Percentiles rank a stretch among this genome's conserved stretches.
These are phyloP conservation scores for Coenonympha glycerion DNA, from an alignment of 2,888 invertebrate species.

Conservation along the genomic window DNA sequence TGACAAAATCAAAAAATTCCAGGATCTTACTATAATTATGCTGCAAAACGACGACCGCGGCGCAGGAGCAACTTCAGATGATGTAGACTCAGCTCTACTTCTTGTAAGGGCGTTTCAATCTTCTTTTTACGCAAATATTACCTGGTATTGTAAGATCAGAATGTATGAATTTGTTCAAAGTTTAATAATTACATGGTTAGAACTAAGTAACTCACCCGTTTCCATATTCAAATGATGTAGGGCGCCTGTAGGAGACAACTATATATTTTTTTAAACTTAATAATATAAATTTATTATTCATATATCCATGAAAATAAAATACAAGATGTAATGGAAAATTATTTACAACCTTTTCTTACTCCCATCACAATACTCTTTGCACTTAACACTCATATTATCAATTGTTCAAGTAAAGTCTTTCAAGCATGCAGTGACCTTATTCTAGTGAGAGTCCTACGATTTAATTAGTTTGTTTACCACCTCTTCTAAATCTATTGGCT, in stretches of 20 bases:
- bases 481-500: conserved; percentile 59
- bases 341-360: conserved; percentile 65
- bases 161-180: conserved; percentile 34
- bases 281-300: conserved; percentile 61
- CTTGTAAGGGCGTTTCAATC: not conserved
- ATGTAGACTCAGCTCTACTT: conserved; percentile 16
- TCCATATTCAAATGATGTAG: conserved; percentile 31
- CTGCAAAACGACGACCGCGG: conserved; percentile 30
- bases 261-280: conserved; percentile 51
- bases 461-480: conserved; percentile 60
- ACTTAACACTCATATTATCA: conserved; percentile 48
- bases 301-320: conserved; percentile 57
- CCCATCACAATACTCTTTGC: conserved; percentile 49
- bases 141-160: conserved; percentile 49
- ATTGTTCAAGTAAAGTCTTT: conserved; percentile 47
- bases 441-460: conserved; percentile 26
- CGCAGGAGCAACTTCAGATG: conserved; percentile 11
- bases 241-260: conserved; percentile 45
- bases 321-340: conserved; percentile 65
- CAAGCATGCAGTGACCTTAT: conserved; percentile 32
- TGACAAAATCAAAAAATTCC: conserved; percentile 72
- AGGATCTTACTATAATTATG: conserved; percentile 69
- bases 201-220: conserved; percentile 61
- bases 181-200: conserved; percentile 37
- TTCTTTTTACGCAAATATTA: conserved; percentile 37